These are phyloP conservation scores for Tachuris rubrigastra DNA, from an alignment of 2,113 vertebrate species.

Conservation along the genomic window DNA sequence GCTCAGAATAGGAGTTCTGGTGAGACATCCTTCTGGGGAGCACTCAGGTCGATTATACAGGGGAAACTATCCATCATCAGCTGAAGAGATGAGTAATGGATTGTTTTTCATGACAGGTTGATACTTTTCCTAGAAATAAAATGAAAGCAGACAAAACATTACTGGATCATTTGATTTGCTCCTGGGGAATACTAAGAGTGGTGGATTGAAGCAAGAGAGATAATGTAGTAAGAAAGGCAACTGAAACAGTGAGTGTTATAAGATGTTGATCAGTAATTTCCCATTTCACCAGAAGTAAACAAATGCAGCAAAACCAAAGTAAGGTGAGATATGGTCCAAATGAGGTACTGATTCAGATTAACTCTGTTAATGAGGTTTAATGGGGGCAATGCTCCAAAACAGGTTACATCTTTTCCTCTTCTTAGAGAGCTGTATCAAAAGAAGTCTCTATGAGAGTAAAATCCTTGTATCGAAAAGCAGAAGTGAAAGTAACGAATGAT, in stretches of 20 bases:
- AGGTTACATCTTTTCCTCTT: not conserved
- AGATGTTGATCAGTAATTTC: not conserved
- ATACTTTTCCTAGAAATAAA: constrained; percentile 26
- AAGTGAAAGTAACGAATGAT: not conserved
- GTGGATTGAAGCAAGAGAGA: not conserved
- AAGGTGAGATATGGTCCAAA: not conserved
- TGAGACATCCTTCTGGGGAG: not conserved
- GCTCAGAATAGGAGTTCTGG: not conserved
- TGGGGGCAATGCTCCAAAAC: not conserved
- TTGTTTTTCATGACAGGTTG: not conserved
- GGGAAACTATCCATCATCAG: not conserved
- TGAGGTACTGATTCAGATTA: not conserved
- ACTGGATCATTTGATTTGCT: not conserved
- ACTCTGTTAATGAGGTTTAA: not conserved
- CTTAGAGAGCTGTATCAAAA: not conserved
- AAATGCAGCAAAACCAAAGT: not conserved
- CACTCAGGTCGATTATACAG: not conserved
- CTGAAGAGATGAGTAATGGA: constrained; percentile 22
- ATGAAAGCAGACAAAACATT: constrained; percentile 27
- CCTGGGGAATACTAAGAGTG: not conserved
- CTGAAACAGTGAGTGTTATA: not conserved
- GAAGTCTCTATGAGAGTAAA: not conserved
- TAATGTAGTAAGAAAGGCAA: not conserved
- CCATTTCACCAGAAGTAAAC: not conserved
- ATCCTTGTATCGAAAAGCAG: not conserved